Conservation (phyloP, 1,140 invertebrate species). For the Diabrotica undecimpunctata region DNA sequence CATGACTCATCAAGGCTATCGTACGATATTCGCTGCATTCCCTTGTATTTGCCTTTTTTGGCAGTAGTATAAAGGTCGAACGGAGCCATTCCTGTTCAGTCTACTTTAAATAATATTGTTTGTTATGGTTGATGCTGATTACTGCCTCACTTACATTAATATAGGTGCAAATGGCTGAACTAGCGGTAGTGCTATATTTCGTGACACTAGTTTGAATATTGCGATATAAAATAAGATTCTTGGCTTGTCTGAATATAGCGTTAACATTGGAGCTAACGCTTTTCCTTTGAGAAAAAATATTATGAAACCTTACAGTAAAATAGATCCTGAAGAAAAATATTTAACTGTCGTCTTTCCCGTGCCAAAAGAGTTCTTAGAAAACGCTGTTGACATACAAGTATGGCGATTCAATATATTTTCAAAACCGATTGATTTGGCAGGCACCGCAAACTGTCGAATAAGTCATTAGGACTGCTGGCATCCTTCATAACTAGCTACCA, state of each 20-base stretch:
- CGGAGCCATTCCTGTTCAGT: background rate
- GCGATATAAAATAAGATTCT: background rate
- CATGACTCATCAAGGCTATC: too few relatives aligned
- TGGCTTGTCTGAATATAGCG: background rate
- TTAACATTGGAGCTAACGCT: constrained; percentile 14
- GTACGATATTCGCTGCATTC: too few relatives aligned
- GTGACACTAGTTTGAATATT: background rate
- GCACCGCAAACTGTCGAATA: constrained; percentile 12
- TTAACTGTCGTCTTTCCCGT: too few relatives aligned
- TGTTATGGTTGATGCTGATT: constrained; percentile 37
- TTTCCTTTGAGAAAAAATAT: too few relatives aligned
- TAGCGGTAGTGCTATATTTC: constrained; percentile 11
- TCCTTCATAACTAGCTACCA: constrained; percentile 30
- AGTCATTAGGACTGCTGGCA: constrained; percentile 12
- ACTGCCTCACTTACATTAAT: constrained; percentile 42
- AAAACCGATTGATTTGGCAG: too few relatives aligned
- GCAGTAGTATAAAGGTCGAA: too few relatives aligned
- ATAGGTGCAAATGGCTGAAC: constrained; percentile 36
- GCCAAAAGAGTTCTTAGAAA: too few relatives aligned
- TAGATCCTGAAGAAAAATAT: too few relatives aligned
- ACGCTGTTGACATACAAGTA: too few relatives aligned
- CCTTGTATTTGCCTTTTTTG: too few relatives aligned
- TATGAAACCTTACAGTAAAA: too few relatives aligned
- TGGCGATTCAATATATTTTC: too few relatives aligned
- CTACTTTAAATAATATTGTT: constrained; percentile 20